A percentile compares a stretch with the other conserved stretches of the same genome.
Evolutionary conservation across 2,113 vertebrate species (phyloP).

Genomic region (Odontophorus gujanensis): DNA sequence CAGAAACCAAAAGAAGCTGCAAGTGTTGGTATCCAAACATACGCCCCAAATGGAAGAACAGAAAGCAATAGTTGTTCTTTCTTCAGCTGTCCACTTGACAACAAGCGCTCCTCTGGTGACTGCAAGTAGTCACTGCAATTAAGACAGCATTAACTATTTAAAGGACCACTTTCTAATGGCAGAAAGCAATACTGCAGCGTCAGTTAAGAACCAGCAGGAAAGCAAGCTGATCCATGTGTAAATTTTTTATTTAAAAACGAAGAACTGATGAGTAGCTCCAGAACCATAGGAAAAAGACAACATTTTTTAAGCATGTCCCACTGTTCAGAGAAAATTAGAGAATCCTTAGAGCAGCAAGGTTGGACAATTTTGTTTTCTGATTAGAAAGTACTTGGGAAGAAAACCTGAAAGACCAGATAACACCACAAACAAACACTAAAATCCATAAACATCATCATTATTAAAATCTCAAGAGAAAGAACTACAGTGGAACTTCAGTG

Average conservation of each 20-base stretch:
- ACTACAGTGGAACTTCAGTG: neutral
- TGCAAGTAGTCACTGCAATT: neutral
- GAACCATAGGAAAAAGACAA: neutral
- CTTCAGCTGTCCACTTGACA: neutral
- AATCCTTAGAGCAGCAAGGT: neutral
- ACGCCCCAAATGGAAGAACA: neutral
- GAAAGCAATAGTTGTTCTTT: neutral
- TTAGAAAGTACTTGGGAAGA: neutral
- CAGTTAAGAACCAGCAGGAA: neutral
- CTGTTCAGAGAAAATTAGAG: neutral
- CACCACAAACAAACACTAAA: neutral
- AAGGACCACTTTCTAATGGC: neutral
- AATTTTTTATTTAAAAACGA: neutral
- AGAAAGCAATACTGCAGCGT: slow-evolving; percentile 6
- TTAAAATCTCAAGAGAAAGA: neutral
- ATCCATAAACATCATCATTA: neutral
- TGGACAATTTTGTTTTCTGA: neutral
- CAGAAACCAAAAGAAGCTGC: neutral
- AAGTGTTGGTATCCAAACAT: neutral
- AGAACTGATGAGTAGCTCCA: neutral
- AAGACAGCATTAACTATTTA: slow-evolving; percentile 37
- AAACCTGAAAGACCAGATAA: neutral
- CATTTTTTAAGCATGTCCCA: neutral
- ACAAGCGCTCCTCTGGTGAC: neutral
- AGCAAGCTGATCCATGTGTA: neutral